phyloP scores from a whole-genome alignment of 64 coral and sea anemone genomes.

The Hydrozoanthus tunicans region DNA sequence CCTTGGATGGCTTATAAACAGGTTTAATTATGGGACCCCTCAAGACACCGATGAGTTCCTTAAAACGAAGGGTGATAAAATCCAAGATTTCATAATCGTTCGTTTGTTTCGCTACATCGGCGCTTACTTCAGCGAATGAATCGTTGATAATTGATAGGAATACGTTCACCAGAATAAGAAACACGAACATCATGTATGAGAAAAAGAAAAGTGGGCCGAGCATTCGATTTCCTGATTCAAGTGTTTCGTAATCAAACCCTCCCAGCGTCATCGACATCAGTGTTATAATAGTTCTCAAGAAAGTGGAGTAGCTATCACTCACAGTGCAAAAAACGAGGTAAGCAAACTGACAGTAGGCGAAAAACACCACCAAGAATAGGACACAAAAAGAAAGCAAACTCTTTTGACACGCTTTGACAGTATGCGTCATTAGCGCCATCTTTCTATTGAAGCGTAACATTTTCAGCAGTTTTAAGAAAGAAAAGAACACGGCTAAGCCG shows the following conservation, averaged over 20 bases:
- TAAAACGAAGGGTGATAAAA: constrained; percentile 71
- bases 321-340: constrained; percentile 63
- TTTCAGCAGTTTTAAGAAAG: constrained; percentile 72
- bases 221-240: constrained; percentile 62
- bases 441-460: constrained; percentile 77
- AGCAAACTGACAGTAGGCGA: constrained; percentile 72
- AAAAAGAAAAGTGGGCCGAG: constrained; percentile 83
- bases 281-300: constrained; percentile 33
- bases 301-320: constrained; percentile 56
- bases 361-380: constrained; percentile 65
- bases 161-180: constrained; percentile 79
- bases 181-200: constrained; percentile 61
- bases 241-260: constrained; percentile 63
- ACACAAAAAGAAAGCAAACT: constrained; percentile 62
- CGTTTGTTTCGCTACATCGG: constrained; percentile 59
- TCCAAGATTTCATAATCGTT: constrained; percentile 82
- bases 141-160: constrained; percentile 77
- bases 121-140: constrained; percentile 63
- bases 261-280: constrained; percentile 78
- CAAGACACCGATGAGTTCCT: constrained; percentile 50
- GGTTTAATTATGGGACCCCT: constrained; percentile 59
- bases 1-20: constrained; percentile 63
- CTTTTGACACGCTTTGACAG: constrained; percentile 53
- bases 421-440: constrained; percentile 55
- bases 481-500: constrained; percentile 77